Conservation (phyloP, 2,113 vertebrate genomes). For the Porphyrio hochstetteri region DNA sequence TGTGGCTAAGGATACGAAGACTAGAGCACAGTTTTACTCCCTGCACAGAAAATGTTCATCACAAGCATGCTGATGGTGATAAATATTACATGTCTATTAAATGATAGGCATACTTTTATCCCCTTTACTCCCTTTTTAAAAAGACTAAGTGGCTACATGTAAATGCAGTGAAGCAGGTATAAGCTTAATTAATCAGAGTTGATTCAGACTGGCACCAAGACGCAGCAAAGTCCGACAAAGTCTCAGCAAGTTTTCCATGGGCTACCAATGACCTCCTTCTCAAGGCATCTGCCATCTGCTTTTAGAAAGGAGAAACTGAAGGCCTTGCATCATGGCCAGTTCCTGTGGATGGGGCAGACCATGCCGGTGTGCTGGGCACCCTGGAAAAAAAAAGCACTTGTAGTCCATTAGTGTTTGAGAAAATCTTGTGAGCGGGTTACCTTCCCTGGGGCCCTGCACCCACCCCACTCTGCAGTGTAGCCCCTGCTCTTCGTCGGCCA, state of each 20-base stretch:
- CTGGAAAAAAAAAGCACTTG: constrained; percentile 61
- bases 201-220: constrained; percentile 72
- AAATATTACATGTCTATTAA: constrained; percentile 76
- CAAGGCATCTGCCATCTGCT: constrained; percentile 26
- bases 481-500: background rate
- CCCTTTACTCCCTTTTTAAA: constrained; percentile 71
- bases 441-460: background rate
- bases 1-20: constrained; percentile 67
- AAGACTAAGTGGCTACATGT: constrained; percentile 73
- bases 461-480: background rate
- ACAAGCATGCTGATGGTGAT: constrained; percentile 79
- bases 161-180: constrained; percentile 75
- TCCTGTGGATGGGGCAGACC: background rate
- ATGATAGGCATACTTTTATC: constrained; percentile 75
- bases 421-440: constrained; percentile 43
- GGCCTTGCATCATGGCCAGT: background rate
- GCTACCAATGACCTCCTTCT: background rate
- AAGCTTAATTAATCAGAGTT: constrained; percentile 71
- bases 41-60: constrained; percentile 72
- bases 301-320: constrained; percentile 35
- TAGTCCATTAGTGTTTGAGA: constrained; percentile 79
- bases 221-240: constrained; percentile 41
- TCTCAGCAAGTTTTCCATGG: constrained; percentile 35
- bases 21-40: constrained; percentile 62
- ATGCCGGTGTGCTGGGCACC: background rate